These are phyloP conservation scores for Baryphthengus martii DNA, from an alignment of 2,113 vertebrate species.

Conservation along the genomic window DNA sequence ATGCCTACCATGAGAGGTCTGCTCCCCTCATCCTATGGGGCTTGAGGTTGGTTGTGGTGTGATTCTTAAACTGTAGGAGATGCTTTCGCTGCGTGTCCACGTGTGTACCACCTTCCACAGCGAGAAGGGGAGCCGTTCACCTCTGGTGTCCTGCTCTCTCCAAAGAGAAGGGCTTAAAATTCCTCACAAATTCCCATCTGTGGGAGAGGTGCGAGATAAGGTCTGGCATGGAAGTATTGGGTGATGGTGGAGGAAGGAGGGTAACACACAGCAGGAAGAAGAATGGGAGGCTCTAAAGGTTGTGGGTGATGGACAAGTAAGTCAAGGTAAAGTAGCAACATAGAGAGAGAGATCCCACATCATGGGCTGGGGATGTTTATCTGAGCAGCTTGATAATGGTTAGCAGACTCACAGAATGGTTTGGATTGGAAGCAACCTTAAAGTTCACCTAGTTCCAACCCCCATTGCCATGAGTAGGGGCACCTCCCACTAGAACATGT, in stretches of 20 bases:
- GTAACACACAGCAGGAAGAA: not conserved
- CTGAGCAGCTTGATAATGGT: not conserved
- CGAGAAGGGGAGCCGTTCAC: not conserved
- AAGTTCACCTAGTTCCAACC: not conserved
- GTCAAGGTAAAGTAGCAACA: not conserved
- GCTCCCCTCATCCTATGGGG: not conserved
- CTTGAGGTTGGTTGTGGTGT: not conserved
- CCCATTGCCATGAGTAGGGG: not conserved
- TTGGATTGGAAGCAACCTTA: not conserved
- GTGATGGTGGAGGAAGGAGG: not conserved
- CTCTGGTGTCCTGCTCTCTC: not conserved
- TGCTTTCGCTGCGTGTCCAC: not conserved
- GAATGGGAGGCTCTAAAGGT: not conserved
- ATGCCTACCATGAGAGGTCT: not conserved
- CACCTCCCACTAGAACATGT: not conserved
- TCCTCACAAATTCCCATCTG: not conserved
- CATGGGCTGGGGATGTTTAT: not conserved
- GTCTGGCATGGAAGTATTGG: not conserved
- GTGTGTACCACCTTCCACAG: not conserved
- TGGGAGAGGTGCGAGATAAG: not conserved
- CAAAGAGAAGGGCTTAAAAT: not conserved
- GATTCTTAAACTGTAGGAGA: not conserved
- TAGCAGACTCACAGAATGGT: not conserved
- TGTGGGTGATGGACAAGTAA: not conserved
- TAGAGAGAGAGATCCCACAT: not conserved